Evolutionary conservation across 2,888 invertebrate species (phyloP).

Genomic region (Lasioglossum zephyrum): DNA sequence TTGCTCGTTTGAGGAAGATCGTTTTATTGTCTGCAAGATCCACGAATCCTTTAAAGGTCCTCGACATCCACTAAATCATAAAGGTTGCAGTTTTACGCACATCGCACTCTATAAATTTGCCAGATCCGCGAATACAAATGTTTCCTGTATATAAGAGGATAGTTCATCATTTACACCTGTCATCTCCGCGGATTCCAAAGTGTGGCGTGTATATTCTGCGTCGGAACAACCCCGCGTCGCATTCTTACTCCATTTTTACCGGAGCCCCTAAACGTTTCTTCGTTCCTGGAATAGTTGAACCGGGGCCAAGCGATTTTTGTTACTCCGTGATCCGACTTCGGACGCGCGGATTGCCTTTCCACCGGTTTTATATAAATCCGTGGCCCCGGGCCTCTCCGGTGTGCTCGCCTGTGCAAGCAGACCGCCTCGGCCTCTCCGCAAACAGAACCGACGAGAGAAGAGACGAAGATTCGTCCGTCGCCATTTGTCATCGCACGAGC

Average conservation of each 20-base stretch:
- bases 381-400: not conserved
- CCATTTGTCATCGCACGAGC: slow-evolving; percentile 5
- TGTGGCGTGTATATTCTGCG: slow-evolving; percentile 41
- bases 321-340: slow-evolving; percentile 19
- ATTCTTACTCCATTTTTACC: slow-evolving; percentile 57
- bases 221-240: slow-evolving; percentile 40
- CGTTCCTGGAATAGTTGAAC: slow-evolving; percentile 57
- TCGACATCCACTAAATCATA: not conserved
- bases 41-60: not conserved
- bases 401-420: not conserved
- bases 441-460: not conserved
- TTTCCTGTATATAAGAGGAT: not conserved
- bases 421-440: not conserved
- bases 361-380: slow-evolving; percentile 36
- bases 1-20: not conserved
- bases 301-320: slow-evolving; percentile 38
- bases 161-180: slow-evolving; percentile 39
- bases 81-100: not conserved
- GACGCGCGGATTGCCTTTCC: not conserved
- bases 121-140: not conserved
- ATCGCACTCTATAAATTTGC: not conserved
- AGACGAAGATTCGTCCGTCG: not conserved
- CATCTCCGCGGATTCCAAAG: slow-evolving; percentile 32
- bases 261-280: slow-evolving; percentile 53
- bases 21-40: not conserved